Percentiles rank a stretch among this genome's conserved stretches.
These are phyloP conservation scores for Chlorops oryzae DNA, from an alignment of 1,140 invertebrate genomes.

Conservation along the genomic window DNA sequence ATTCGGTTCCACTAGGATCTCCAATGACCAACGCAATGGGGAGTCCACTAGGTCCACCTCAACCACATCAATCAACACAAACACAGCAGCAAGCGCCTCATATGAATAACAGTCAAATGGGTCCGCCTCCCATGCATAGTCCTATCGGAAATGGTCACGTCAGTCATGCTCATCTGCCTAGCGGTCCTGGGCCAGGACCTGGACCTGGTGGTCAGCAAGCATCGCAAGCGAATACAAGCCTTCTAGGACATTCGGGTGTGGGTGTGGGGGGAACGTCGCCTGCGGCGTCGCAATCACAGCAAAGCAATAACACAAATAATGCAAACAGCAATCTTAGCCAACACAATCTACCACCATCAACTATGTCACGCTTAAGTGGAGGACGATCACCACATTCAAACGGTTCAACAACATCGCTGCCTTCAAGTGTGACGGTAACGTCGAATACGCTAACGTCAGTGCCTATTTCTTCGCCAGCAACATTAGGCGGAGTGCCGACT, in stretches of 20 bases:
- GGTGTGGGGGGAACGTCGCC: slow-evolving; percentile 17
- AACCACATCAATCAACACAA: slow-evolving; percentile 49
- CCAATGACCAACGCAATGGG: slow-evolving; percentile 66
- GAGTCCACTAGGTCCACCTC: slow-evolving; percentile 60
- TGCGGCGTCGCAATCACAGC: slow-evolving; percentile 13
- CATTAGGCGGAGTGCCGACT: slow-evolving; percentile 23
- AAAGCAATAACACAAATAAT: slow-evolving; percentile 14
- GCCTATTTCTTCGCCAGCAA: slow-evolving; percentile 43
- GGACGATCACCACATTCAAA: slow-evolving; percentile 37
- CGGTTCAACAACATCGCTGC: slow-evolving; percentile 28
- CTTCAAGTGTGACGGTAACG: slow-evolving; percentile 16
- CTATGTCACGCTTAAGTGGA: slow-evolving; percentile 33
- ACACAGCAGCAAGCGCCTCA: slow-evolving; percentile 30
- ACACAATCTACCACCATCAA: slow-evolving; percentile 40
- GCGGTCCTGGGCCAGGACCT: slow-evolving; percentile 36
- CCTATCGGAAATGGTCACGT: slow-evolving; percentile 41
- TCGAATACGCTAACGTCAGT: slow-evolving; percentile 38
- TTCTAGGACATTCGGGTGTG: slow-evolving; percentile 22
- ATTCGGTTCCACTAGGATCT: slow-evolving; percentile 65
- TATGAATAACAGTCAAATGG: slow-evolving; percentile 47
- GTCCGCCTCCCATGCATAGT: slow-evolving; percentile 42
- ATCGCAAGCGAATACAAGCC: slow-evolving; percentile 14
- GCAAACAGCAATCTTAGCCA: slow-evolving; percentile 19
- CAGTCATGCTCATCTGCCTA: slow-evolving; percentile 34
- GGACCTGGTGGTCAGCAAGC: slow-evolving; percentile 22